Evolutionary conservation across 1,140 invertebrate species (phyloP), one percentile per base, ranked within the genome.

Genomic region (Neuroterus valhalla): DNA sequence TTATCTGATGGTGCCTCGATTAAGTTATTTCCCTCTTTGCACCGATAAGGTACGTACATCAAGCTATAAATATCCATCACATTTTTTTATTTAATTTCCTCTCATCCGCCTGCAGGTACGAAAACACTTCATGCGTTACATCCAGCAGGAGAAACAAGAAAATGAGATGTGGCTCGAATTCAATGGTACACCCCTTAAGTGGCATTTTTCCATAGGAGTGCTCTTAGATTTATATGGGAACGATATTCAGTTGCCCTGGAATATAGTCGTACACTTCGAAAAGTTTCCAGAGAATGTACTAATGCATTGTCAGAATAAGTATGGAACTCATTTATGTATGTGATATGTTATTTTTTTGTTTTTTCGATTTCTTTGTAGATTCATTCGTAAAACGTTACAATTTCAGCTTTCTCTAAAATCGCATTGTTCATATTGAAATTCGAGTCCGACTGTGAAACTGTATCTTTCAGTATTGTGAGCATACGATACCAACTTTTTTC

Each of bases 151-250:
- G 81, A 94, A 95, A 87, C 93, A 94, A 72, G 94, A 96, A 62
- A 93, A 93, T 84, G 97, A 98, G 88, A 96, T 99, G 92, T 99
- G 98, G 98, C 90, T 99, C 48, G 97, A 99, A 84, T 98, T 93
- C 85, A 96, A 98, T 91, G 96, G 96, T 19, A 94, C 93, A 74
- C 96, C 98, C 12, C 89, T 99, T 17, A 98, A 98, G 90, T 98
- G 97, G 95, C 97, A 99, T 87, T 96, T 97, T 91, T 98, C 98
- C 17, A 96, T 99, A 81, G 98, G 98, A 67, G 94, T 99, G 31
- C 90, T 99, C 4, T 97, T 95, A 91, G 98, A 99, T 91, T 90
- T 98, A 70, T 92, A 93, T 86, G 91, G 91, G 4, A 92, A 93
- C 77, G 94, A 95, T 70, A 92, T 94, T 38, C 91, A 93, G 77